Base-by-base conservation (phyloP, 2,113 vertebrate genomes). In the Alligator mississippiensis region DNA sequence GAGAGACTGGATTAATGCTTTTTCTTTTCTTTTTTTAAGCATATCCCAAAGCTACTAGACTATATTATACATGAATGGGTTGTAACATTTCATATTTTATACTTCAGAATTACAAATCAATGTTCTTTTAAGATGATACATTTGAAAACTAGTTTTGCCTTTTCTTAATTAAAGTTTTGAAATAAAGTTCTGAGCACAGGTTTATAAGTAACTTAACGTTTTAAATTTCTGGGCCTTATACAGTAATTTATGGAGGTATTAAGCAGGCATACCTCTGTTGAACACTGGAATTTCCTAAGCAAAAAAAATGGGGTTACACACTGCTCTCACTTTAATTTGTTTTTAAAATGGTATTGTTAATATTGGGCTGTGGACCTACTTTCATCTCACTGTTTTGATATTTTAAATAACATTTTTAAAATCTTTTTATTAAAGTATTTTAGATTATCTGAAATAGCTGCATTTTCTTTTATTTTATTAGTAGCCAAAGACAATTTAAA, bases 61-160 rank as follows among this genome's bases (percentile, higher is more conserved):
- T 89, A 77, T 93, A 96, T 96, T 96, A 85, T 95, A 94, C 86
- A 90, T 92, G 94, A 94, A 93, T 97, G 90, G 87, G 94, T 95
- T 85, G 47, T 84, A 85, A 88, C 95, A 84, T 77, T 4, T 66
- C 64, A 70, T 79, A 21, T 5, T 80, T 94, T 84, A 13, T 88
- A 58, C 87, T 96, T 91, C 57, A 82, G 54, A 92, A 89, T 89
- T 34, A 60, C 9, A 83, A 84, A 84, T 9, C 72, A 70, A 11
- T 78, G 9, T 62, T 77, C 74, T 94, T 77, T 66, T 68, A 92
- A 88, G 38, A 82, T 58, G 87, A 19, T 30, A 62, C 80, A 89
- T 80, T 82, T 66, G 21, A 89, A 72, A 77, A 55, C 0, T 2
- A 75, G 5, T 76, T 89, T 80, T 5, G 84, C 1, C 34, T 89